Base-by-base conservation (phyloP, 2,113 vertebrate species). In the Gallinago media region DNA sequence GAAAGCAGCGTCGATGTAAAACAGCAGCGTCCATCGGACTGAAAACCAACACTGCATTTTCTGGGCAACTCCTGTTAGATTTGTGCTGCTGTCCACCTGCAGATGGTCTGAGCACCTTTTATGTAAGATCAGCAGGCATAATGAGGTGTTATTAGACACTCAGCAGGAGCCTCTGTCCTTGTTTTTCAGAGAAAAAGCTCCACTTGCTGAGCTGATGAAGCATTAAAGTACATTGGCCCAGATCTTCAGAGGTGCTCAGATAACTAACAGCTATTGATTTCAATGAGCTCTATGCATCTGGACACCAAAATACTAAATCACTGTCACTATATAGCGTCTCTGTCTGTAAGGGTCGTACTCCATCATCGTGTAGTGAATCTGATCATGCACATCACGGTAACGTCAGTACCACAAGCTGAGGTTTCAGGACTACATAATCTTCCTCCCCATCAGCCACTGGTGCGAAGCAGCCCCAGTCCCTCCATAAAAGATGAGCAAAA, bases 71-170 rank as follows among this genome's bases (percentile, higher is more conserved):
- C 36, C 26, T 26, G 49, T 46, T 85, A 78, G 68, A 67, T 73
- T 76, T 86, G 52, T 71, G 25, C 52, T 86, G 44, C 68, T 75
- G 54, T 72, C 66, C 29, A 6, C 49, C 66, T 94, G 66, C 85
- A 88, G 86, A 85, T 88, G 83, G 70, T 87, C 83, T 85, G 70
- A 87, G 26, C 66, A 94, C 73, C 70, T 96, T 90, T 92, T 75
- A 91, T 89, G 91, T 94, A 94, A 94, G 89, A 84, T 46, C 90
- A 95, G 52, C 58, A 75, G 70, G 65, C 70, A 89, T 94, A 92
- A 96, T 84, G 80, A 96, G 87, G 49, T 20, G 6, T 89, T 92
- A 92, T 92, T 94, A 92, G 83, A 72, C 38, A 65, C 88, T 72
- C 91, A 49, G 79, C 2, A 0, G 91, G 80, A 91, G 17, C 14